Conservation (phyloP, 2,888 invertebrate genomes). For the Scaptomyza caliginosa region DNA sequence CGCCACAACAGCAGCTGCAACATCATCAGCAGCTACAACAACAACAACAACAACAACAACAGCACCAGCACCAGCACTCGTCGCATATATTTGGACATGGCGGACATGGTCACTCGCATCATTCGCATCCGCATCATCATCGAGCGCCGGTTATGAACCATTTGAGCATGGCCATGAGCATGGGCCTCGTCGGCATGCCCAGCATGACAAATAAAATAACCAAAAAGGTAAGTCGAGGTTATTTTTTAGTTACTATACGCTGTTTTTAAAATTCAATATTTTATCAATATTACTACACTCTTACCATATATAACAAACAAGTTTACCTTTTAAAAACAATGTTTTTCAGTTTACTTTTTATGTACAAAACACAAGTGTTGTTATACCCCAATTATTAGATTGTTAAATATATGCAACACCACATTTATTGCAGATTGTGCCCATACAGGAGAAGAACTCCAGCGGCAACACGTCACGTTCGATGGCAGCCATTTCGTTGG, state of each 20-base stretch:
- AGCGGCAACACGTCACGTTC: conserved; percentile 92
- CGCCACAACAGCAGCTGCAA: conserved; percentile 49
- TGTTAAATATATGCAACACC: conserved; percentile 9
- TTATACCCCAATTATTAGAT: conserved; percentile 21
- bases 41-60: conserved; percentile 66
- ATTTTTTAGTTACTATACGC: no score
- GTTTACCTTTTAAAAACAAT: no score
- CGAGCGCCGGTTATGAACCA: conserved; percentile 80
- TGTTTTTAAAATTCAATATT: no score
- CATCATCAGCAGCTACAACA: conserved; percentile 68
- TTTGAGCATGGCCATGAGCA: conserved; percentile 83
- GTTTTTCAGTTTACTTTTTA: no score
- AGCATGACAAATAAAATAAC: conserved; percentile 81
- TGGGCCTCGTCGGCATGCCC: conserved; percentile 80
- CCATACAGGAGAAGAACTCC: conserved; percentile 85
- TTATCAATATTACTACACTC: no score
- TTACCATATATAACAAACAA: no score
- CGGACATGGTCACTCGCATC: conserved; percentile 60
- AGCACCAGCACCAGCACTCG: conserved; percentile 62
- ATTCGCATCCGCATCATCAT: conserved; percentile 59
- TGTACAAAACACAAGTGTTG: conserved; percentile 1
- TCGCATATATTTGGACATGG: conserved; percentile 51
- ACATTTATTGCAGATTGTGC: conserved; percentile 77
- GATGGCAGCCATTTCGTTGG: conserved; percentile 96
- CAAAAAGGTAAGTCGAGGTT: conserved; percentile 75